Evolutionary conservation across 1,140 invertebrate species (phyloP), one percentile per base, ranked within the genome.

Genomic region (Drosophila tani): DNA sequence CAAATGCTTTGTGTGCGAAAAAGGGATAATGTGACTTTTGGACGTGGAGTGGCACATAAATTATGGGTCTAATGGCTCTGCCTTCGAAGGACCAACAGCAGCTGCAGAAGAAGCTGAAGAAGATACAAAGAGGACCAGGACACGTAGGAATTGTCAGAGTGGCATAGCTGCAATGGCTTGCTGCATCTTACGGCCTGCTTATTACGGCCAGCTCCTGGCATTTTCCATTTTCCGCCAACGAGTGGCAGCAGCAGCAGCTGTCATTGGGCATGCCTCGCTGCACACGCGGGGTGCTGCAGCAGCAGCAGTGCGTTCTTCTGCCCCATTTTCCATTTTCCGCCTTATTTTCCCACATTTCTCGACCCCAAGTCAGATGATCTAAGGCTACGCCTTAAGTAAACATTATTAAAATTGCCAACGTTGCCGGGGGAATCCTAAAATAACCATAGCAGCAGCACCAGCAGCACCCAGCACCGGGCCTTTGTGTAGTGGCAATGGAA

Each of bases 321-420:
- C 0, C 17, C 74, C 63, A 59, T 40, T 59, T 62, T 53, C 32
- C 21, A 59, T 40, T 46, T 62, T 53, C 32, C 21, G 58, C 47
- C 49, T 32, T 47, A 57, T 62, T 49, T 50, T 40, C 41, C 47
- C 45, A 56, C 21, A 79, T 38, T 29, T 41, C 12, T 5, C 38
- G 9, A 40, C 60, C 14, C 35, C 41, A 21, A 50, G 41, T 43
- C 40, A 58, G 35, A 50, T 38, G 64, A 60, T 81, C 69, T 74
- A 78, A 66, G 75, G 71, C 73, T 81, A 58, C 65, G 85, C 75
- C 81, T 90, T 90, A 76, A 90, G 85, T 90, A 90, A 91, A 90
- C 86, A 90, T 90, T 90, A 90, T 90, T 90, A 90, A 90, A 90
- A 90, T 90, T 91, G 71, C 81, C 81, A 83, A 65, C 83, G 78